Percentiles rank a stretch among this genome's conserved stretches.
phyloP scores from a whole-genome alignment of 2,113 vertebrate genomes.

The Prietella phreatophila region DNA sequence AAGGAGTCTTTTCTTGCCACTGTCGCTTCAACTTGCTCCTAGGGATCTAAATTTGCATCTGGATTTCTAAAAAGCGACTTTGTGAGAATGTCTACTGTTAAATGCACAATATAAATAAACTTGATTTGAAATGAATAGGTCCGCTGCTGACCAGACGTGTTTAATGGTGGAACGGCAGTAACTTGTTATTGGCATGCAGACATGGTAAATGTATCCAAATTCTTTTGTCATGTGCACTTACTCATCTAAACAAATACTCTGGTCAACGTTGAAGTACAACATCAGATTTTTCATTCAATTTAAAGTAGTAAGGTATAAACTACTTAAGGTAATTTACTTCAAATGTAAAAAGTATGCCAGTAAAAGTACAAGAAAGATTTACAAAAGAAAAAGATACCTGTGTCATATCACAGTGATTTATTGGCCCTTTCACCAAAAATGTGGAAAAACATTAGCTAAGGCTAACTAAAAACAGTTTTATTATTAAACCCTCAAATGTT shows the following conservation, averaged over 20 bases:
- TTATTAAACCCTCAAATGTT: background rate
- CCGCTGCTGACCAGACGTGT: background rate
- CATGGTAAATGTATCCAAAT: background rate
- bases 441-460: background rate
- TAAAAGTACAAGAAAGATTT: background rate
- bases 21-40: background rate
- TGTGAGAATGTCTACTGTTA: background rate
- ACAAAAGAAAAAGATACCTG: background rate
- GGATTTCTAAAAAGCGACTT: background rate
- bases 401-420: background rate
- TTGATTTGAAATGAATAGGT: background rate
- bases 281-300: background rate
- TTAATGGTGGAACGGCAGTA: background rate
- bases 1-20: too few relatives aligned
- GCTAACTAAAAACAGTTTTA: background rate
- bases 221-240: background rate
- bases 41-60: background rate
- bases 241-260: background rate
- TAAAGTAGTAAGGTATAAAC: background rate
- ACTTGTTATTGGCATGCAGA: background rate
- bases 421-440: background rate
- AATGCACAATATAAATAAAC: background rate
- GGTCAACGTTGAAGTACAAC: background rate
- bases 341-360: background rate
- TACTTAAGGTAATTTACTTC: background rate